A percentile compares a stretch with the other conserved stretches of the same genome.
These are phyloP conservation scores for Montipora cactus DNA, from an alignment of 64 coral and sea anemone genomes.

Conservation along the genomic window DNA sequence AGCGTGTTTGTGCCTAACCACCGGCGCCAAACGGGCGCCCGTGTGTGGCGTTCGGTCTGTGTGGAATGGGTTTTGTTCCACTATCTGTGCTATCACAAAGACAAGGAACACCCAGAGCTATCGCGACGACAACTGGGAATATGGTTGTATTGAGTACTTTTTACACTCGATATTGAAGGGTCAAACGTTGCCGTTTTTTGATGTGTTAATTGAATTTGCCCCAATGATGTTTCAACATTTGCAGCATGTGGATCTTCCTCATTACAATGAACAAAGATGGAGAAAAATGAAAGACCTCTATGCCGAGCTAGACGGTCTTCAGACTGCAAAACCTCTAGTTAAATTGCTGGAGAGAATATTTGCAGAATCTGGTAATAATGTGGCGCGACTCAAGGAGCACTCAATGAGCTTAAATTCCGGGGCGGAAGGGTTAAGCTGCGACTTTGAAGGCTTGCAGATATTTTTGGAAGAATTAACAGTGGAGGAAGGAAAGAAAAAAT, in stretches of 20 bases:
- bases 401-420: not conserved
- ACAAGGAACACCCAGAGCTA: not conserved
- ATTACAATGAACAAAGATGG: constrained; percentile 33
- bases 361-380: constrained; percentile 60
- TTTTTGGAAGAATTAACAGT: constrained; percentile 71
- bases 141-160: not conserved
- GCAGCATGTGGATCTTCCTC: constrained; percentile 39
- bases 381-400: constrained; percentile 8
- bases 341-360: constrained; percentile 55
- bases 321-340: constrained; percentile 11
- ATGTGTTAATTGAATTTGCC: not conserved
- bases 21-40: no score
- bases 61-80: no score
- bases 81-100: not conserved
- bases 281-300: constrained; percentile 42
- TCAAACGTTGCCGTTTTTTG: not conserved
- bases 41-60: no score
- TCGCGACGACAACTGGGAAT: not conserved
- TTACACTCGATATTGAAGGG: not conserved
- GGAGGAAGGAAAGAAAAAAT: constrained; percentile 47
- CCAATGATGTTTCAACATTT: not conserved
- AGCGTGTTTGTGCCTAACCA: no score
- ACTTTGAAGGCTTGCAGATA: constrained; percentile 69
- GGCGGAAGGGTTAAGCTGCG: constrained; percentile 5
- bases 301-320: not conserved